Percentiles rank a stretch among this genome's conserved stretches.
Conservation (phyloP, 2,797 vertebrate species). For the Rachycentron canadum region DNA sequence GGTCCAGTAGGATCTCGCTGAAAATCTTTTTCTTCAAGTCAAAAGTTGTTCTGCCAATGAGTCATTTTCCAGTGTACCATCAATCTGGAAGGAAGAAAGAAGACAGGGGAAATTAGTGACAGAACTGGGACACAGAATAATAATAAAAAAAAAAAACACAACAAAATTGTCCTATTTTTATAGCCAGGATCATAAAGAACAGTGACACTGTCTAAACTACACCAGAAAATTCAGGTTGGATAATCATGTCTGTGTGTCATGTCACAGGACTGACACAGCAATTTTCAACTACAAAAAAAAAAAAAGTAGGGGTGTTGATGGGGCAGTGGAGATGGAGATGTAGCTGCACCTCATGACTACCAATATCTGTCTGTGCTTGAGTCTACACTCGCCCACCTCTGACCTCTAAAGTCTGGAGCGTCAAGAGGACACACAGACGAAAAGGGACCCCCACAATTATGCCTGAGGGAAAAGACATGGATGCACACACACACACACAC, state of each 20-base stretch:
- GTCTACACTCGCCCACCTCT: conserved; percentile 60
- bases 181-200: not conserved
- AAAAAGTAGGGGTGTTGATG: not conserved
- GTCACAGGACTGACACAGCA: conserved; percentile 52
- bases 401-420: conserved; percentile 68
- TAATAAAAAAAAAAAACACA: not conserved
- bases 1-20: not conserved
- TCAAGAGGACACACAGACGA: conserved; percentile 57
- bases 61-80: conserved; percentile 4
- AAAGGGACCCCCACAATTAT: conserved; percentile 53
- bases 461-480: conserved; percentile 48
- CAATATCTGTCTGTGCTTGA: conserved; percentile 65
- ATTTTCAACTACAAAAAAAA: conserved; percentile 28
- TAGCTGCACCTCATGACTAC: conserved; percentile 52
- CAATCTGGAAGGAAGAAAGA: conserved; percentile 58
- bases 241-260: not conserved
- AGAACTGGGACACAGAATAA: not conserved
- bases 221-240: not conserved
- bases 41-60: conserved; percentile 2
- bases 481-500: conserved; percentile 20
- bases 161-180: not conserved
- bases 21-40: not conserved
- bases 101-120: conserved; percentile 40
- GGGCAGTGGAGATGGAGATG: not conserved
- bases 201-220: not conserved